Percentiles rank a stretch among this genome's conserved stretches.
phyloP scores from a whole-genome alignment of 1,140 invertebrate species.

The Microplitis demolitor region DNA sequence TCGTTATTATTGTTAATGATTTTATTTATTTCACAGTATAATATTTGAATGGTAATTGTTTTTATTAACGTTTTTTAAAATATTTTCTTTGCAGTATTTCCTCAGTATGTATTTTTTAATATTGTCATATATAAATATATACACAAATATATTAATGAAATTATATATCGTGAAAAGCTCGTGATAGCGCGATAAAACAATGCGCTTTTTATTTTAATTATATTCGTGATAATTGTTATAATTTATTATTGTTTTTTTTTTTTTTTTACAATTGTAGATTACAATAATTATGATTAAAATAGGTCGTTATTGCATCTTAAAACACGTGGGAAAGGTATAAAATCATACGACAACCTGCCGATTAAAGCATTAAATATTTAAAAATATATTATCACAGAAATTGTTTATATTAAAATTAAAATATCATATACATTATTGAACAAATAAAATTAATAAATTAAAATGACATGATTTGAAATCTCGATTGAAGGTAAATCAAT shows the following conservation, averaged over 20 bases:
- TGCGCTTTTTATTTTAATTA: too few species aligned
- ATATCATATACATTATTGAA: background rate
- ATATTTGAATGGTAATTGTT: background rate
- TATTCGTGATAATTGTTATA: too few species aligned
- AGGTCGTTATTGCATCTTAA: conserved; percentile 30
- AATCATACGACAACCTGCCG: conserved; percentile 25
- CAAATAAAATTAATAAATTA: background rate
- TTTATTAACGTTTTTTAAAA: background rate
- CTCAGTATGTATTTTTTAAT: background rate
- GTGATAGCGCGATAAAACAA: too few species aligned
- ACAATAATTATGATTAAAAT: background rate
- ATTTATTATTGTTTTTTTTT: conserved; percentile 14
- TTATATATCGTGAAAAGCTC: too few species aligned
- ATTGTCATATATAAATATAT: too few species aligned
- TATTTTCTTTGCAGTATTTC: background rate
- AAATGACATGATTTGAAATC: background rate
- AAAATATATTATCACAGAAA: too few species aligned
- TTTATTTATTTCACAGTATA: background rate
- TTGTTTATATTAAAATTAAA: too few species aligned
- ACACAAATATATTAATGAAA: too few species aligned
- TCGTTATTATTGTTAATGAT: background rate
- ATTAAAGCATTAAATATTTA: background rate
- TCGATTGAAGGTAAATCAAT: background rate
- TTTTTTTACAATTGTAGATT: conserved; percentile 12
- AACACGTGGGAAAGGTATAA: conserved; percentile 45